A percentile compares a stretch with the other conserved stretches of the same genome.
These are phyloP conservation scores for Platysteira castanea DNA, from an alignment of 2,113 vertebrate species.

Conservation along the genomic window DNA sequence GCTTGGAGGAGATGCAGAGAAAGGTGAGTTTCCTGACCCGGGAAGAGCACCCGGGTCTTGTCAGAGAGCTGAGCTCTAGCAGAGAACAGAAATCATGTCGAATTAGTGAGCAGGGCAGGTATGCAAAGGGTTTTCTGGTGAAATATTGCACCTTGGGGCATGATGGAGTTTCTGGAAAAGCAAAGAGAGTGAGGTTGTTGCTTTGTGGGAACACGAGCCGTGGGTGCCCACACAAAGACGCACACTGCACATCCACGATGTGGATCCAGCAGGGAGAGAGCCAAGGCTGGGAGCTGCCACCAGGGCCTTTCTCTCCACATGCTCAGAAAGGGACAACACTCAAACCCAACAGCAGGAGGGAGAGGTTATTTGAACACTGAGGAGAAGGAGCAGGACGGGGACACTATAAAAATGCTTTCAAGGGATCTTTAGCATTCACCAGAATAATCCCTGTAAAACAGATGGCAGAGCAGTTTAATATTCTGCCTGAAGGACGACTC, in stretches of 20 bases:
- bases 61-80: neutral
- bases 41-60: neutral
- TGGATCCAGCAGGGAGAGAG: neutral
- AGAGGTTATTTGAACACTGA: neutral
- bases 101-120: neutral
- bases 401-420: conserved; percentile 18
- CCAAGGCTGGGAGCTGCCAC: neutral
- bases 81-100: neutral
- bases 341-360: neutral
- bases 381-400: neutral
- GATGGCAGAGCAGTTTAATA: conserved; percentile 28
- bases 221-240: neutral
- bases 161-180: neutral
- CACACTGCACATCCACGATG: rapidly evolving
- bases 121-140: neutral
- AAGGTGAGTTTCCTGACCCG: neutral
- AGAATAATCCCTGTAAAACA: conserved; percentile 46
- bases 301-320: neutral
- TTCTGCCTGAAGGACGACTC: neutral
- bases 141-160: neutral
- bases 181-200: neutral
- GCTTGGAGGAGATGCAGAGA: neutral
- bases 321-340: neutral
- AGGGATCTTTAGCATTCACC: neutral
- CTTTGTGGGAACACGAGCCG: rapidly evolving